Percentiles rank a stretch among this genome's conserved stretches.
These are phyloP conservation scores for Malurus alboscapulatus DNA, from an alignment of 2,113 vertebrate species.

Conservation along the genomic window DNA sequence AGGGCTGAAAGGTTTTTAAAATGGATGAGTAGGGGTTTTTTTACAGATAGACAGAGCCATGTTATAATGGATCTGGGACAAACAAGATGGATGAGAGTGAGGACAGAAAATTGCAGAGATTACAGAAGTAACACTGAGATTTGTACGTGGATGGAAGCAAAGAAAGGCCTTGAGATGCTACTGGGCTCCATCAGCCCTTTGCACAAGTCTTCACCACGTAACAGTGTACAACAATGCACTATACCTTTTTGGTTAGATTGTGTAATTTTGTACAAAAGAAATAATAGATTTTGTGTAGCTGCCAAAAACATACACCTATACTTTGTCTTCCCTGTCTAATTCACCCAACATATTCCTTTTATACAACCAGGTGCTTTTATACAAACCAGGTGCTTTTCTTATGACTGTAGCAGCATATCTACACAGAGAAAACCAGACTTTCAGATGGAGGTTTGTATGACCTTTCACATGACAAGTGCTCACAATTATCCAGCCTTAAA, in stretches of 20 bases:
- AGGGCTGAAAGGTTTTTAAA: background rate
- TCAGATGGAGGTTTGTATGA: background rate
- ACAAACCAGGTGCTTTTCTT: background rate
- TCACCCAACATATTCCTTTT: background rate
- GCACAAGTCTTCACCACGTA: background rate
- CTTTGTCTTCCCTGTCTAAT: background rate
- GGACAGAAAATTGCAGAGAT: background rate
- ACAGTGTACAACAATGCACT: accelerated
- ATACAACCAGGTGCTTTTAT: background rate
- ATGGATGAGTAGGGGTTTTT: background rate
- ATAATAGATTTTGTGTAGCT: background rate
- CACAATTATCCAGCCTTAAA: background rate
- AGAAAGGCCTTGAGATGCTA: background rate
- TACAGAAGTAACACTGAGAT: background rate
- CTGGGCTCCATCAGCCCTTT: background rate
- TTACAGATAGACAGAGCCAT: background rate
- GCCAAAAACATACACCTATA: background rate
- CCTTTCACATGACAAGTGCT: background rate
- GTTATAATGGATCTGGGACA: background rate
- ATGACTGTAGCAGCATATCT: background rate
- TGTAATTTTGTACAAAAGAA: background rate
- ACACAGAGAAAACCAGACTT: background rate
- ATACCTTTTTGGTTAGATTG: background rate
- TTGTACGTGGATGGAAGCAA: background rate
- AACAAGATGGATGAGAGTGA: background rate